Percentiles rank a stretch among this genome's conserved stretches.
phyloP scores from a whole-genome alignment of 2,113 vertebrate genomes.

The Semnornis frantzii region DNA sequence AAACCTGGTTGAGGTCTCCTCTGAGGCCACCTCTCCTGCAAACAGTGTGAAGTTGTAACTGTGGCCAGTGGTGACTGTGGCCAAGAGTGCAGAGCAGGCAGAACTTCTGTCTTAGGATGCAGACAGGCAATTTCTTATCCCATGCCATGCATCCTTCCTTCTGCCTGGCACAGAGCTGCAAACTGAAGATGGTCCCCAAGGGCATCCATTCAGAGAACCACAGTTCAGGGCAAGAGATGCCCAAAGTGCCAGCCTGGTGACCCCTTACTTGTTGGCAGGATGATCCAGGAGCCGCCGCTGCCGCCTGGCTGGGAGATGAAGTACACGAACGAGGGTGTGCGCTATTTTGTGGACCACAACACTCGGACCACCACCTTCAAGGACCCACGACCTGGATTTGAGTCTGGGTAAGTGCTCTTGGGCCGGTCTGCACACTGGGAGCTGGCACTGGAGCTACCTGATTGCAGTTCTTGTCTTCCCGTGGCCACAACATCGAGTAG shows the following conservation, averaged over 20 bases:
- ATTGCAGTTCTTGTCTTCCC: rapidly evolving
- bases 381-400: slow-evolving; percentile 95
- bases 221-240: neutral
- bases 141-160: neutral
- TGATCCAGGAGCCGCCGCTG: slow-evolving; percentile 97
- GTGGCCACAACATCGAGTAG: rapidly evolving
- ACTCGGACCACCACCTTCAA: slow-evolving; percentile 97
- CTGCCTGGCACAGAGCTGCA: neutral
- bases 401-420: slow-evolving; percentile 87
- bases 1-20: neutral
- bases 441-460: neutral
- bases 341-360: slow-evolving; percentile 99
- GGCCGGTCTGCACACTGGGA: rapidly evolving
- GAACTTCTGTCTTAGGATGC: neutral
- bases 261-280: slow-evolving; percentile 75
- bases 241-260: neutral
- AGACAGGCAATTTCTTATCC: neutral
- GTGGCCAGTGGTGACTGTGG: neutral
- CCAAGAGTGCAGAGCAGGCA: neutral
- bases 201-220: neutral
- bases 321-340: slow-evolving; percentile 94
- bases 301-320: slow-evolving; percentile 99
- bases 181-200: neutral
- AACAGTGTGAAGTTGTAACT: neutral
- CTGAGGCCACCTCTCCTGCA: neutral